Evolutionary conservation across 2,888 invertebrate genomes (phyloP), one percentile per base, ranked within the genome.

Genomic region (Melieria omissa): DNA sequence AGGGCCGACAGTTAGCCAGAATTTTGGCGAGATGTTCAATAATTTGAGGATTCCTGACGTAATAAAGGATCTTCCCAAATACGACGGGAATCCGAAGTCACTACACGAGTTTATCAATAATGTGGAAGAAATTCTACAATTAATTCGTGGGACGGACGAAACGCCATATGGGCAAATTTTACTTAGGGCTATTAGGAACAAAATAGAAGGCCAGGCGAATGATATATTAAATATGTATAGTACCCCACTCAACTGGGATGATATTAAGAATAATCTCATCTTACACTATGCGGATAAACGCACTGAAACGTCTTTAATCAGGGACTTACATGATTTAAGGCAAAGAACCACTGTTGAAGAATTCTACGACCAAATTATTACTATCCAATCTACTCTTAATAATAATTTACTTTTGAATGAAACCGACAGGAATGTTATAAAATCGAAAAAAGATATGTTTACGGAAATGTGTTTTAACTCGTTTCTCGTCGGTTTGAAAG

Each of bases 331-430:
- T 52, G 52, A 55, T 9, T 10, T 73, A 7, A 72, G 58, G 41
- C 76, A 79, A 66, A n/a, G 12, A 3, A 54, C 58, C 8, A 74
- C 72, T 4, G 54, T 77, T 7, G 76, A 78, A 72, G 8, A 54
- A 12, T 79, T 77, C 41, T 76, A 78, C 44, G 66, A 75, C 14
- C 52, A 75, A 72, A 75, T 77, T 16, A 74, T 76, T 0, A 77
- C 78, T 69, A 73, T 76, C 12, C 73, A 75, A 57, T 57, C 78
- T 4, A 68, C 77, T 3, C 57, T 79, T 10, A 60, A 52, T 0
- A 80, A 76, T 52, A 74, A 76, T 60, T 61, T 78, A 6, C 63
- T 74, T 42, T 74, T 77, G n/a, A 74, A 80, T 16, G 78, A 78
- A 57, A 55, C 8, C 4, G 71, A 78, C 52, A 1, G 5, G 29